A percentile compares a stretch with the other conserved stretches of the same genome.
Evolutionary conservation across 1,140 invertebrate genomes (phyloP).

Genomic region (Maconellicoccus hirsutus): DNA sequence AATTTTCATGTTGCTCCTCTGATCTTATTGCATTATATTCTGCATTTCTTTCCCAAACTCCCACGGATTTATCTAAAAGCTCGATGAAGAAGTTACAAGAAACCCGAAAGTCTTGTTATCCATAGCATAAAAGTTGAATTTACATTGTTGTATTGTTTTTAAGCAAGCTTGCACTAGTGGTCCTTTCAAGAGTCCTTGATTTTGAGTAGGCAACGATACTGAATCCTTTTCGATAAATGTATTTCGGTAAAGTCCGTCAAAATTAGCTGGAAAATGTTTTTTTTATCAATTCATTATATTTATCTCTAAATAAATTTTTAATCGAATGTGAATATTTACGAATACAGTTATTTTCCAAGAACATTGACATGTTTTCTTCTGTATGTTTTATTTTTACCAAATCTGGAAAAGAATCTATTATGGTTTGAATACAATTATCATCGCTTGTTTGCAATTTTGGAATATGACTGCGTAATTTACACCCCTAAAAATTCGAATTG

Average conservation of each 20-base stretch:
- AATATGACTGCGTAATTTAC: constrained; percentile 11
- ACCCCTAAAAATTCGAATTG: background rate
- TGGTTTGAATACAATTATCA: constrained; percentile 11
- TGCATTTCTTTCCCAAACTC: background rate
- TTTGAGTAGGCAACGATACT: background rate
- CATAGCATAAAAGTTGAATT: background rate
- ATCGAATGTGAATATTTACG: background rate
- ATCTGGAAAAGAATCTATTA: constrained; percentile 11
- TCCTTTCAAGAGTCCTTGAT: background rate
- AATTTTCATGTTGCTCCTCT: background rate
- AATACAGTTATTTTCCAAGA: background rate
- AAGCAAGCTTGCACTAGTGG: background rate
- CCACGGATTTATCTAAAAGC: background rate
- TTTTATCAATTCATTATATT: no score
- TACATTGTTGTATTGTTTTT: constrained; percentile 1
- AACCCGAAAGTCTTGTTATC: background rate
- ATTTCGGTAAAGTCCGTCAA: background rate
- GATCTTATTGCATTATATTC: background rate
- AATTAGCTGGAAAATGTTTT: constrained; percentile 9
- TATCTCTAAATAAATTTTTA: no score
- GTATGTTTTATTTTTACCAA: constrained; percentile 10
- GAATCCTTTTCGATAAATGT: background rate
- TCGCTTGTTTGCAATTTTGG: constrained; percentile 12
- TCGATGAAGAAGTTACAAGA: background rate
- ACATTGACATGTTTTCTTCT: background rate